A percentile compares a stretch with the other conserved stretches of the same genome.
These are phyloP conservation scores for Gymnobelideus leadbeateri DNA, from an alignment of 2,113 vertebrate genomes.

Conservation along the genomic window DNA sequence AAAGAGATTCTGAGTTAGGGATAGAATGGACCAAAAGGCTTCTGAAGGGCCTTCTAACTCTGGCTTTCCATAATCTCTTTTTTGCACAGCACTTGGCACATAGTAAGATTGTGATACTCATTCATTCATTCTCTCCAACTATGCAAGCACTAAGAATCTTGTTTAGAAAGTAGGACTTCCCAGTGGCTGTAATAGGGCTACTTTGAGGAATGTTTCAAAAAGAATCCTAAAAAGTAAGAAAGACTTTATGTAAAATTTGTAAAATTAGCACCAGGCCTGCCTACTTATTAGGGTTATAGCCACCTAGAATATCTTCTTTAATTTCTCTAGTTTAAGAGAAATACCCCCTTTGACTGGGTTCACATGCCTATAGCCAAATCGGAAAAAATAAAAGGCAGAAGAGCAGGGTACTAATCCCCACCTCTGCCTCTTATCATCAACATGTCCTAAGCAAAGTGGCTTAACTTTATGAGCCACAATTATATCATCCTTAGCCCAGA, in stretches of 20 bases:
- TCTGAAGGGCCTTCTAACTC: background rate
- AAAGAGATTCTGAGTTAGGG: background rate
- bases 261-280: background rate
- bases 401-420: no score
- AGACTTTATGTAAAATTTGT: background rate
- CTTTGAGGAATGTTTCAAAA: background rate
- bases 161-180: background rate
- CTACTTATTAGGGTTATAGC: background rate
- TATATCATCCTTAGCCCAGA: background rate
- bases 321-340: background rate
- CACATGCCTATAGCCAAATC: background rate
- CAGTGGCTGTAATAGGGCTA: background rate
- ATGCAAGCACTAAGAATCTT: background rate
- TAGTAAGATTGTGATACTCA: background rate
- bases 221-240: background rate
- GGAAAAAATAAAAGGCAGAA: background rate
- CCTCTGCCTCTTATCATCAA: background rate
- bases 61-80: background rate
- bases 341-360: background rate
- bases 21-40: background rate
- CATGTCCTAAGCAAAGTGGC: background rate
- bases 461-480: background rate
- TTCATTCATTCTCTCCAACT: background rate
- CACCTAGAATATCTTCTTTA: background rate
- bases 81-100: background rate